These are phyloP conservation scores for Desmodus rotundus DNA, from an alignment of 2,113 vertebrate species.

Conservation along the genomic window DNA sequence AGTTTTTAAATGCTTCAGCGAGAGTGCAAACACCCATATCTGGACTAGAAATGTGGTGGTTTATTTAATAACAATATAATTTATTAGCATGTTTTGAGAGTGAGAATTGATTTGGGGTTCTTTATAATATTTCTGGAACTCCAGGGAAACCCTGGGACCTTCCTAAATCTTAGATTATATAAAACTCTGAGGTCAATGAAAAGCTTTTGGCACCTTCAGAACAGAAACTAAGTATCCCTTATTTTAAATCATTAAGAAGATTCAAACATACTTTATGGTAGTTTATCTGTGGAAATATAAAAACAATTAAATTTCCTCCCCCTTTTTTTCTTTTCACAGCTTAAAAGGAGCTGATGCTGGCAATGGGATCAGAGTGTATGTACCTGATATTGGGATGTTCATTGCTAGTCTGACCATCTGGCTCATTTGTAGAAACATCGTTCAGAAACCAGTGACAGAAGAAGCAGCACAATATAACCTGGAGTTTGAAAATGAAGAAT, in stretches of 20 bases:
- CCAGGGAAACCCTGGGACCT: not conserved
- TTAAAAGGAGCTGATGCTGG: constrained; percentile 94
- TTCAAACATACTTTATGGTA: not conserved
- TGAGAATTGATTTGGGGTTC: not conserved
- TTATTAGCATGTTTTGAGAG: not conserved
- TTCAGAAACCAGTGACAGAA: constrained; percentile 87
- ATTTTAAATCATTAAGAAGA: not conserved
- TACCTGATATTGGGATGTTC: constrained; percentile 97
- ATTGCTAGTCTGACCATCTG: constrained; percentile 90
- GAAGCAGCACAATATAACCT: constrained; percentile 90
- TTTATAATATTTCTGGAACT: constrained; percentile 3
- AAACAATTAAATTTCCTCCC: not conserved
- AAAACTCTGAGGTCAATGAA: not conserved
- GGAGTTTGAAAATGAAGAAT: constrained; percentile 92
- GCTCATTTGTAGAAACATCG: constrained; percentile 93
- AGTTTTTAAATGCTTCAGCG: not conserved
- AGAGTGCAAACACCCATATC: not conserved
- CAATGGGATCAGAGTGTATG: constrained; percentile 95
- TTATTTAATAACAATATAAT: not conserved
- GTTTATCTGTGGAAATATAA: not conserved
- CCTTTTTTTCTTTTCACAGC: constrained; percentile 76
- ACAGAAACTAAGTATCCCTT: not conserved
- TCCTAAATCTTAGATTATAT: not conserved
- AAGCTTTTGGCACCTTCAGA: not conserved
- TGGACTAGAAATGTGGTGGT: not conserved